phyloP scores from a whole-genome alignment of 2,113 vertebrate species.

The Bos javanicus region DNA sequence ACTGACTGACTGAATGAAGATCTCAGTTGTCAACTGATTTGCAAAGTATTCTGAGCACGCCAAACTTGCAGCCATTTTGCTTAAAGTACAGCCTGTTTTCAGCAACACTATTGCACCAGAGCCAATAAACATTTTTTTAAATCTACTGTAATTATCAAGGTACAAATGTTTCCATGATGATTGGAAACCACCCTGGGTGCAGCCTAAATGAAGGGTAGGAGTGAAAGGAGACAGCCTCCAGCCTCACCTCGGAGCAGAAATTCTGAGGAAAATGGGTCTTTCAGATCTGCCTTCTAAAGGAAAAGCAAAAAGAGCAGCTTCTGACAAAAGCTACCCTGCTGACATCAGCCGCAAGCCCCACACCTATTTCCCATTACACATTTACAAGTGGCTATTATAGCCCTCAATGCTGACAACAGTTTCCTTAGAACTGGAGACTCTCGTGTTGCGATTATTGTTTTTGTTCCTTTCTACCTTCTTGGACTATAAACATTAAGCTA shows the following conservation, averaged over 20 bases:
- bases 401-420: background rate
- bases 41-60: background rate
- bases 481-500: background rate
- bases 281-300: background rate
- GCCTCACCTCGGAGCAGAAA: background rate
- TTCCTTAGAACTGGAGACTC: background rate
- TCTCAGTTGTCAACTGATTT: background rate
- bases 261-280: background rate
- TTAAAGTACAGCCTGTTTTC: constrained; percentile 11
- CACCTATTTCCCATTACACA: accelerated
- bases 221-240: accelerated
- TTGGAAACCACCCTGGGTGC: background rate
- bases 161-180: background rate
- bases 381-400: background rate
- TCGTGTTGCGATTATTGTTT: background rate
- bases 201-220: background rate
- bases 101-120: background rate
- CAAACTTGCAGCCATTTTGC: background rate
- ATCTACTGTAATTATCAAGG: background rate
- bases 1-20: constrained; percentile 9
- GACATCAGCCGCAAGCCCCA: background rate
- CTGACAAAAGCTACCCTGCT: background rate
- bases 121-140: background rate
- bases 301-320: background rate
- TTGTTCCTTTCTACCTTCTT: background rate